These are phyloP conservation scores for Nesoenas mayeri DNA, from an alignment of 2,113 vertebrate species.

Conservation along the genomic window DNA sequence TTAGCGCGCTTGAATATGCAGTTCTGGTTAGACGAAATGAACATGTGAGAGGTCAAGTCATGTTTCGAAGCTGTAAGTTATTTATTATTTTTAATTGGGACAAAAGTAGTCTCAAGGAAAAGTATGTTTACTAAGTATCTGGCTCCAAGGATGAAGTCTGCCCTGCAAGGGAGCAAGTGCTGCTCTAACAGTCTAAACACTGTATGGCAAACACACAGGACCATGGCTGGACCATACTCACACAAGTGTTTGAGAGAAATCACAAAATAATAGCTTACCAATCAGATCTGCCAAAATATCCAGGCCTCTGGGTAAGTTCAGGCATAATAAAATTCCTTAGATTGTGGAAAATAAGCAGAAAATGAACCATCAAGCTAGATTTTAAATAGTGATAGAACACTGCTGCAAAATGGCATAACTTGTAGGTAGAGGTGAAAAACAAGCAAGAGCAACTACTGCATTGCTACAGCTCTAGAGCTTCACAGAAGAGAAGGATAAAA, in stretches of 20 bases:
- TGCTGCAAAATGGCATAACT: neutral
- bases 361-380: neutral
- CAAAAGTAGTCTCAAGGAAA: neutral
- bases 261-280: neutral
- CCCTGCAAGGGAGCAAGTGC: neutral
- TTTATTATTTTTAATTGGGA: neutral
- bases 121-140: neutral
- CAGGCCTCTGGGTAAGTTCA: neutral
- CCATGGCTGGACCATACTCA: neutral
- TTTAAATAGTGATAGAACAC: neutral
- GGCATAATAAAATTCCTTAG: neutral
- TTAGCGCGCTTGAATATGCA: neutral
- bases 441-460: neutral
- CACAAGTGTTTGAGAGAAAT: neutral
- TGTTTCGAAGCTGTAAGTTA: neutral
- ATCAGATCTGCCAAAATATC: neutral
- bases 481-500: neutral
- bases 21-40: neutral
- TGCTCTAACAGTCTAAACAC: neutral
- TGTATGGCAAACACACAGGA: neutral
- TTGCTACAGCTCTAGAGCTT: neutral
- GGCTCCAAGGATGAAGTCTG: neutral
- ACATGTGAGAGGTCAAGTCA: neutral
- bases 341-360: neutral
- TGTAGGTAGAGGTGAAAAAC: neutral